Conservation (phyloP, 2,113 vertebrate genomes). For the Ginglymostoma cirratum region DNA sequence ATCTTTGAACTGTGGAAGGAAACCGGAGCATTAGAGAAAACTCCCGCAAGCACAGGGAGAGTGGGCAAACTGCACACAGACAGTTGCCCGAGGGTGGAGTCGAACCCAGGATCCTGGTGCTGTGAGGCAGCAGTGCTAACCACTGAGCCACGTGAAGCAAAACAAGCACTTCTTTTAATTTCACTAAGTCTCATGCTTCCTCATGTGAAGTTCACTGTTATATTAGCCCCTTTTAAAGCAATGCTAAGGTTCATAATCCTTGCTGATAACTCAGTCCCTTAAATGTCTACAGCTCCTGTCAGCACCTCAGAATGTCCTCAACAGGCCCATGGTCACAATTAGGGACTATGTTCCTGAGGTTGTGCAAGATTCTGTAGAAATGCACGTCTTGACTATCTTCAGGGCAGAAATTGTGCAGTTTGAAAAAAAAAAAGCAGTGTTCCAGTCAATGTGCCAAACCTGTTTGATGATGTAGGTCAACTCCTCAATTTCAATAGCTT, state of each 20-base stretch:
- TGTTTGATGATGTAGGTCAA: slow-evolving; percentile 89
- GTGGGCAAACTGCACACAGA: too few species aligned
- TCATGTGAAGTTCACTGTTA: not conserved
- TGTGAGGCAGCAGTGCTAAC: too few species aligned
- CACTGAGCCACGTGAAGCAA: too few species aligned
- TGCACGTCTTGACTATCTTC: not conserved
- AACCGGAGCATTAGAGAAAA: too few species aligned
- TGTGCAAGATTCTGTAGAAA: not conserved
- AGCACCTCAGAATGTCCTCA: too few species aligned
- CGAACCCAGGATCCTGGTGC: too few species aligned
- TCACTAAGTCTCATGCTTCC: not conserved
- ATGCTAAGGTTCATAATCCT: not conserved
- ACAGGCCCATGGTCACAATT: not conserved
- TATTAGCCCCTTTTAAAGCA: not conserved
- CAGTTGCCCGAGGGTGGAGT: too few species aligned
- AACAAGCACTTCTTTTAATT: not conserved
- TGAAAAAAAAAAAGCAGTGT: not conserved
- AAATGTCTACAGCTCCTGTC: not conserved
- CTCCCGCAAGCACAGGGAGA: not conserved
- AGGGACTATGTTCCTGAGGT: not conserved
- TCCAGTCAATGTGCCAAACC: slow-evolving; percentile 47
- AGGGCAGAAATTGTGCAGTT: not conserved
- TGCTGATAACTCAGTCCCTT: not conserved
- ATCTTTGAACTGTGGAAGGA: too few species aligned
- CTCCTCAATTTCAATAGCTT: slow-evolving; percentile 83